These are phyloP conservation scores for Rugalucina vietnamica DNA, from an alignment of 2,888 invertebrate species.

Conservation along the genomic window DNA sequence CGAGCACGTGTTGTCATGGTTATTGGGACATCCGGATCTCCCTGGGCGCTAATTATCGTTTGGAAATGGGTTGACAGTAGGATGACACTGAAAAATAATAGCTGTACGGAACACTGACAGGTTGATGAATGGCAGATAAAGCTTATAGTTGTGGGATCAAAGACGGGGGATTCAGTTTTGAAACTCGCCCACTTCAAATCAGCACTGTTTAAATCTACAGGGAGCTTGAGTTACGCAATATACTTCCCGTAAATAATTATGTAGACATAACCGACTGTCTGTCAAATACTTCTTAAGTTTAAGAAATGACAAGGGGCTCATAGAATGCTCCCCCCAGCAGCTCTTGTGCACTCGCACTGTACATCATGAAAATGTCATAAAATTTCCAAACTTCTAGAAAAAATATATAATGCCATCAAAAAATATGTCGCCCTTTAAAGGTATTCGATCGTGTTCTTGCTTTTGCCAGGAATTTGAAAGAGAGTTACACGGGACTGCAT, in stretches of 20 bases:
- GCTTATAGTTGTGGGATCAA: conserved; percentile 33
- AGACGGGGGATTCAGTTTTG: not conserved
- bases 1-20: not conserved
- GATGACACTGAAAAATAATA: not conserved
- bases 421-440: too few relatives aligned
- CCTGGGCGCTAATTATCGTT: not conserved
- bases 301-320: too few relatives aligned
- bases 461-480: too few relatives aligned
- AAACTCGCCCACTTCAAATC: not conserved
- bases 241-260: conserved; percentile 38
- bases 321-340: too few relatives aligned
- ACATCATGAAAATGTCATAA: too few relatives aligned
- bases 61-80: not conserved
- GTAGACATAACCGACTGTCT: conserved; percentile 6
- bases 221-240: conserved; percentile 38
- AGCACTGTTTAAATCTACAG: not conserved
- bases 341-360: too few relatives aligned
- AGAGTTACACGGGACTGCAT: too few relatives aligned
- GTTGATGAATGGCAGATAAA: conserved; percentile 35
- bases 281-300: too few relatives aligned
- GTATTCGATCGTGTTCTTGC: too few relatives aligned
- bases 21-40: not conserved
- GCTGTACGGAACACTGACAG: conserved; percentile 2
- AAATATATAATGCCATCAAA: too few relatives aligned
- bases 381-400: too few relatives aligned